Conservation (phyloP, 2,797 vertebrate species). For the Liasis olivaceus region DNA sequence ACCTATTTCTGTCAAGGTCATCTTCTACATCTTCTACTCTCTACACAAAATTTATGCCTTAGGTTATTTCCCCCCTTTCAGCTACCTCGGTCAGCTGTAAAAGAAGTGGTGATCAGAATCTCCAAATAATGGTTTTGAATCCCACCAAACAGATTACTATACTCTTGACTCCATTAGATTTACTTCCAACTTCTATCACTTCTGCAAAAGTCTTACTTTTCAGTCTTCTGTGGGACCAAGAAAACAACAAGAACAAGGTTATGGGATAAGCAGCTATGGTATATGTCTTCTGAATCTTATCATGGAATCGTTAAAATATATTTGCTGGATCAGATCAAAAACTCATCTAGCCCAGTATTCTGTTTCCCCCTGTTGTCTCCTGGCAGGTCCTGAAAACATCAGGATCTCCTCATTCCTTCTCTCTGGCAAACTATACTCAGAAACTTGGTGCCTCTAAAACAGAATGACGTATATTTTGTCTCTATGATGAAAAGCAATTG, state of each 20-base stretch:
- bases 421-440: neutral
- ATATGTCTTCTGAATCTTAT: neutral
- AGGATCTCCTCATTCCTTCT: neutral
- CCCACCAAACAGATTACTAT: neutral
- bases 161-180: neutral
- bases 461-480: neutral
- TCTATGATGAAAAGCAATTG: neutral
- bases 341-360: neutral
- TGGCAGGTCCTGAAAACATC: neutral
- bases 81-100: neutral
- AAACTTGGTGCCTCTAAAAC: neutral
- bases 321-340: neutral
- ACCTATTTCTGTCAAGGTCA: neutral
- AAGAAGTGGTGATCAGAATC: neutral
- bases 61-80: neutral
- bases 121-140: neutral
- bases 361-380: neutral
- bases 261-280: neutral
- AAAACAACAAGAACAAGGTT: neutral
- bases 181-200: neutral
- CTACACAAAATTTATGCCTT: neutral
- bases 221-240: slow-evolving; percentile 16
- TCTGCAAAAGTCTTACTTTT: neutral
- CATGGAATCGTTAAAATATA: neutral
- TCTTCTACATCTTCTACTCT: neutral